Percentiles rank a stretch among this genome's conserved stretches.
Conservation (phyloP, 1,140 invertebrate species). For the Panulirus ornatus region DNA sequence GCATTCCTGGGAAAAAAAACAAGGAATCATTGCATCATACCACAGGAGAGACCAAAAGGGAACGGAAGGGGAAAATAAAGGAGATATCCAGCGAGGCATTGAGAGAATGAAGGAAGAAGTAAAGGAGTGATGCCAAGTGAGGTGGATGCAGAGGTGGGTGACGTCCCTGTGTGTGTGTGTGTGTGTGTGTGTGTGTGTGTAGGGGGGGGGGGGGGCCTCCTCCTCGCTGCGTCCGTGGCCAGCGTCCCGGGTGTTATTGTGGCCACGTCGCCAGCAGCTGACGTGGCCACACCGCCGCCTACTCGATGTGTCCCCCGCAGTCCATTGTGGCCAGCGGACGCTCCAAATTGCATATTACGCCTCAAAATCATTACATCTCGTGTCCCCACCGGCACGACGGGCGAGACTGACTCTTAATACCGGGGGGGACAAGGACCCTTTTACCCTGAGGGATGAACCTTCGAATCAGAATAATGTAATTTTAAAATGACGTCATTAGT, state of each 20-base stretch:
- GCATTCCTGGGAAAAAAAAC: no score
- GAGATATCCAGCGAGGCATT: neutral
- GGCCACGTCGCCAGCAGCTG: conserved; percentile 37
- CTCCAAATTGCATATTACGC: conserved; percentile 60
- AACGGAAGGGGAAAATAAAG: neutral
- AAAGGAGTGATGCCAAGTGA: neutral
- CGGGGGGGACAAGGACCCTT: neutral
- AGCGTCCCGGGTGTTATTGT: conserved; percentile 10
- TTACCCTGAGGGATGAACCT: neutral
- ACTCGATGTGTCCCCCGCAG: conserved; percentile 7
- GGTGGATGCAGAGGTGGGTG: neutral
- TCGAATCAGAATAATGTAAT: conserved; percentile 57
- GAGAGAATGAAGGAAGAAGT: neutral
- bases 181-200: neutral
- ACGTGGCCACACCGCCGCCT: conserved; percentile 29
- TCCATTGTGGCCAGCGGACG: conserved; percentile 47
- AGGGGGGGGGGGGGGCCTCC: neutral
- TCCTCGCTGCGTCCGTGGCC: neutral
- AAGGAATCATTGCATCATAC: no score
- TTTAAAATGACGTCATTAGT: conserved; percentile 64
- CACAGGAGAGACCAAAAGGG: no score
- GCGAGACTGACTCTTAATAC: conserved; percentile 21
- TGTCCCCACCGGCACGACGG: neutral
- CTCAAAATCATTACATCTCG: conserved; percentile 53
- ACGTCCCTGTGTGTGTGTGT: neutral